phyloP scores from a whole-genome alignment of 2,113 vertebrate species.

The Pseudorectes ferrugineus region DNA sequence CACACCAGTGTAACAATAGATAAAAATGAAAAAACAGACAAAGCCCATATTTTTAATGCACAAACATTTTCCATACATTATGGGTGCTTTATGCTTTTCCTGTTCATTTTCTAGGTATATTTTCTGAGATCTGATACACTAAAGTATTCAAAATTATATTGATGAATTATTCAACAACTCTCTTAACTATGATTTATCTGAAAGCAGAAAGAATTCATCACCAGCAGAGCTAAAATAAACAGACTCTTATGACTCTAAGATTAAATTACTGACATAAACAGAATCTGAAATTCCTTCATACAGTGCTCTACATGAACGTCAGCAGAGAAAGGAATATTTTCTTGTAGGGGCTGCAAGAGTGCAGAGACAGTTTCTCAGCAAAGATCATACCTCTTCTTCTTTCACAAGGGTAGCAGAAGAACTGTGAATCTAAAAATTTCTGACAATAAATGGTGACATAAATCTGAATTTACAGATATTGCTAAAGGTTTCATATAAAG shows the following conservation, averaged over 20 bases:
- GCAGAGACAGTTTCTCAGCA: slow-evolving; percentile 1
- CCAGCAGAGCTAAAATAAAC: slow-evolving; percentile 68
- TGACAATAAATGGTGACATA: neutral
- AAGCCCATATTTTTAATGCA: neutral
- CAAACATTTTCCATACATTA: slow-evolving; percentile 17
- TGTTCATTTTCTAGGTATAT: slow-evolving; percentile 32
- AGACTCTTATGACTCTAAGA: slow-evolving; percentile 51
- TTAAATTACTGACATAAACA: slow-evolving; percentile 69
- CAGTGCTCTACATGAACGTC: slow-evolving; percentile 35
- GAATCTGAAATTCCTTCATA: slow-evolving; percentile 57
- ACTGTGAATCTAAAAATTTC: neutral
- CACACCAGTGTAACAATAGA: neutral
- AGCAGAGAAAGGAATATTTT: slow-evolving; percentile 46
- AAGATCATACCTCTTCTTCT: slow-evolving; percentile 23
- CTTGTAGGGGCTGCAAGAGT: neutral
- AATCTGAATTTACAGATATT: slow-evolving; percentile 25
- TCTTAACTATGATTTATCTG: slow-evolving; percentile 66
- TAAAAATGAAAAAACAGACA: neutral
- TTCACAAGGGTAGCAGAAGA: slow-evolving; percentile 14
- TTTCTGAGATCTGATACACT: slow-evolving; percentile 34
- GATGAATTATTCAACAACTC: slow-evolving; percentile 54
- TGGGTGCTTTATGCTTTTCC: slow-evolving; percentile 17
- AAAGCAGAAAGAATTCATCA: slow-evolving; percentile 64
- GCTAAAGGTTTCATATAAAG: slow-evolving; percentile 24
- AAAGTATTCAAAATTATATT: slow-evolving; percentile 45